Evolutionary conservation across 2,888 invertebrate genomes (phyloP).

Genomic region (Drosophila prolongata): DNA sequence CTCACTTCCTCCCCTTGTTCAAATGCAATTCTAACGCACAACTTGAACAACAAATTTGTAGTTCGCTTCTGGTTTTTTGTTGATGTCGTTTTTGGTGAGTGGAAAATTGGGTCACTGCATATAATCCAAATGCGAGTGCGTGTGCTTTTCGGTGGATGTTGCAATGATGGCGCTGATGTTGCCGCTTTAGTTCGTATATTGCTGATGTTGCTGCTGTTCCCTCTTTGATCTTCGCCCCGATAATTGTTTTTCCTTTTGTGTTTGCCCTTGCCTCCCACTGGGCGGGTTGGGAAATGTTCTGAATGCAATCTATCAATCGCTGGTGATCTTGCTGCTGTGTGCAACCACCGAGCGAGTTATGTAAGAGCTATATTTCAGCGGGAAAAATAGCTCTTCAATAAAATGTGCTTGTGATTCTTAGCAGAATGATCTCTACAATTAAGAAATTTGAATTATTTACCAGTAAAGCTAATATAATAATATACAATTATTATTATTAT

Average conservation of each 20-base stretch:
- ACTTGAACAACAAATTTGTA: slow-evolving; percentile 37
- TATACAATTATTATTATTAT: no score
- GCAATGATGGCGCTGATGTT: slow-evolving; percentile 55
- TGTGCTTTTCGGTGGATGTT: slow-evolving; percentile 50
- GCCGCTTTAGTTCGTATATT: slow-evolving; percentile 38
- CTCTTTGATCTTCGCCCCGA: slow-evolving; percentile 64
- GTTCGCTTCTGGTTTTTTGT: slow-evolving; percentile 26
- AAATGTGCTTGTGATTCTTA: not conserved
- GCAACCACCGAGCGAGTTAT: slow-evolving; percentile 58
- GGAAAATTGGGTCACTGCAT: slow-evolving; percentile 71
- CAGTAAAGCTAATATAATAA: no score
- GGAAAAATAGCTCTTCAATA: not conserved
- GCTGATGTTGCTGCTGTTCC: slow-evolving; percentile 27
- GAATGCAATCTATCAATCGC: slow-evolving; percentile 75
- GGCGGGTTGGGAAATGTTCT: slow-evolving; percentile 63
- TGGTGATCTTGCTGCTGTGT: slow-evolving; percentile 14
- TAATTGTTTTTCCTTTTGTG: slow-evolving; percentile 17
- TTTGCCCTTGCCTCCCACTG: slow-evolving; percentile 36
- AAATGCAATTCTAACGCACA: slow-evolving; percentile 63
- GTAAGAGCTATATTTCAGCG: slow-evolving; percentile 32
- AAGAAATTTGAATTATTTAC: no score
- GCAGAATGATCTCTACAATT: not conserved
- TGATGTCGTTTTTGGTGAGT: slow-evolving; percentile 33
- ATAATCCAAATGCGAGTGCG: slow-evolving; percentile 48
- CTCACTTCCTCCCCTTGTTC: slow-evolving; percentile 4